These are phyloP conservation scores for Hemichromis elongatus DNA, from an alignment of 2,113 vertebrate species.

Conservation along the genomic window DNA sequence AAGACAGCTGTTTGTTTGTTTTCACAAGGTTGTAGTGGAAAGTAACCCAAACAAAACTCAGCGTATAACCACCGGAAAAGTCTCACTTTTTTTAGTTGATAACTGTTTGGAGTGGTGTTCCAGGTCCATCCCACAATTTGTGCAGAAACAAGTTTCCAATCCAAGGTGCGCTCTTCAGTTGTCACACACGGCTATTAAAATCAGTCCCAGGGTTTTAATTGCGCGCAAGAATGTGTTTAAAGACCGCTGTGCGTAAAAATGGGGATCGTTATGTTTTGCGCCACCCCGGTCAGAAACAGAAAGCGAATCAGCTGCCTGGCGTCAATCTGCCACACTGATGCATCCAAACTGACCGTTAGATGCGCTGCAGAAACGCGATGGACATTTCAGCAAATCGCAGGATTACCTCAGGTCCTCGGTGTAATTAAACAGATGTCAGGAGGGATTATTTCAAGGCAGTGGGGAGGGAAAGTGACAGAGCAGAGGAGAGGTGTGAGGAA, in stretches of 20 bases:
- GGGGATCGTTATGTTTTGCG: constrained; percentile 13
- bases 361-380: constrained; percentile 72
- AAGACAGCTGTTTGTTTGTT: background rate
- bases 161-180: background rate
- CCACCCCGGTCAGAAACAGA: background rate
- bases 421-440: constrained; percentile 94
- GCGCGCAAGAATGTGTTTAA: background rate
- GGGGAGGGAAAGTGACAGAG: constrained; percentile 83
- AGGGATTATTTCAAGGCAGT: constrained; percentile 83
- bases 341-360: constrained; percentile 70
- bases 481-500: constrained; percentile 71
- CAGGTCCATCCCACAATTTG: background rate
- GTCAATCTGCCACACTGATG: constrained; percentile 74
- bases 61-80: background rate
- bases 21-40: background rate
- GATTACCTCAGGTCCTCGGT: constrained; percentile 91
- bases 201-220: background rate
- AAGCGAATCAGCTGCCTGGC: constrained; percentile 44
- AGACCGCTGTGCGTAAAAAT: constrained; percentile 42
- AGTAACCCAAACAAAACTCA: background rate
- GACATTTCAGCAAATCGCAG: constrained; percentile 90
- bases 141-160: background rate
- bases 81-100: background rate
- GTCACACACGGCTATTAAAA: background rate
- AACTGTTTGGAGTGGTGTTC: background rate